Evolutionary conservation across 30 jellyfish, hydroid and myxozoan genomes (phyloP), one percentile per base, ranked within the genome.

Genomic region (Aurelia sp.): DNA sequence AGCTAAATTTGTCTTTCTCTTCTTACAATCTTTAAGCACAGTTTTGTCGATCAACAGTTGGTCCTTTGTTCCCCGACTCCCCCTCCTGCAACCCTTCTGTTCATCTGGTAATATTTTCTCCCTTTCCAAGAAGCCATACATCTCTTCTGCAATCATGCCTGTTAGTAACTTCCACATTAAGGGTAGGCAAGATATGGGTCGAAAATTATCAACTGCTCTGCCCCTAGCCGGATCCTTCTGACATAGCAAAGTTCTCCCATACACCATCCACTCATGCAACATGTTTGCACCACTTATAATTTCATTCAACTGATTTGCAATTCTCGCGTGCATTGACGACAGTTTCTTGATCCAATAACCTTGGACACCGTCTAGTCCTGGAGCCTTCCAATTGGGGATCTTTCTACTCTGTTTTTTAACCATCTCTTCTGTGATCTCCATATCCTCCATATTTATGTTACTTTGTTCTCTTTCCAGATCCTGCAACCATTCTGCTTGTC

Each of bases 201-300:
- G 72, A 69, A 9, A 69, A 1, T 69, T 69, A 22, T 72, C 41
- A 7, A 57, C 83, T 40, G 83, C 83, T 31, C 48, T 72, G 11
- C 72, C 7, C 67, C 31, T 48, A 16, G 20, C 35, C 65, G 83
- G 83, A 38, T 72, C 83, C 50, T 72, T 72, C 67, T 72, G 83
- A 72, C 72, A 72, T 51, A 72, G 67, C 30, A 27, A 72, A 13
- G 83, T 38, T 3, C 81, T 2, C 11, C 72, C 83, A 72, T 72
- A 40, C 17, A 65, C 48, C 70, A 72, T 38, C 83, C 83, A 72
- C 17, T 16, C 16, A 72, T 4, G 72, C 24, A 72, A 57, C 66
- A 44, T 17, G 21, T 38, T 27, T 38, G 16, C 72, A 12, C 41
- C 81, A 31, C 11, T 38, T 9, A 38, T 1, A 18, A 9, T 1